Evolutionary conservation across 2,113 vertebrate species (phyloP), one percentile per base, ranked within the genome.

Genomic region (Lanius collurio): DNA sequence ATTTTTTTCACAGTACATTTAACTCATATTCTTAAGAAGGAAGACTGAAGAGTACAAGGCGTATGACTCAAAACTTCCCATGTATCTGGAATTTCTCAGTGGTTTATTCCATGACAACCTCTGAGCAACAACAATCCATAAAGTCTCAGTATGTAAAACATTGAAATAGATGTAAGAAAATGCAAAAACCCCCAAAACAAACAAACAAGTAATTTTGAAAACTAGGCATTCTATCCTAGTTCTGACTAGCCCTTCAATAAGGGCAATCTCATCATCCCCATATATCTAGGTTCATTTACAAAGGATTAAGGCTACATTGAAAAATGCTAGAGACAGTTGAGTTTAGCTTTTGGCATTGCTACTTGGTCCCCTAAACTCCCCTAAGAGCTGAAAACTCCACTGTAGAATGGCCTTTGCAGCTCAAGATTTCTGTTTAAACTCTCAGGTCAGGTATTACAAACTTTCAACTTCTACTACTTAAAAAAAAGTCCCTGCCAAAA

Each of bases 131-230:
- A 65, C 39, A 42, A 1, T 1, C 7, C 2, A 2, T 24, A 20
- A 75, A 63, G 17, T 67, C 55, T 81, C 39, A 28, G n/a, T 18
- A 67, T 4, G 13, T 28, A 74, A 62, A 62, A 2, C 42, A 78
- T 0, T 44, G 22, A n/a, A 63, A 89, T 68, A 67, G 70, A 41
- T 15, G 10, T 7, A 16, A 47, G 16, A 79, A 17, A 27, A 76
- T 0, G 0, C 21, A 79, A 44, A 35, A 49, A 49, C 22, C 26
- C 15, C 11, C 42, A 42, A 42, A 42, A 15, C 42, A 42, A 42
- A 42, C 42, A 15, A 42, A 42, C 42, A 15, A 24, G 31, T 4
- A 2, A 3, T 46, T 82, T 49, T 74, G 37, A 81, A 87, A 84
- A 74, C 20, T 1, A 70, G 8, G 60, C 9, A 74, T 30, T 47